Evolutionary conservation across 1,140 invertebrate species (phyloP).

Genomic region (Cherax quadricarinatus): DNA sequence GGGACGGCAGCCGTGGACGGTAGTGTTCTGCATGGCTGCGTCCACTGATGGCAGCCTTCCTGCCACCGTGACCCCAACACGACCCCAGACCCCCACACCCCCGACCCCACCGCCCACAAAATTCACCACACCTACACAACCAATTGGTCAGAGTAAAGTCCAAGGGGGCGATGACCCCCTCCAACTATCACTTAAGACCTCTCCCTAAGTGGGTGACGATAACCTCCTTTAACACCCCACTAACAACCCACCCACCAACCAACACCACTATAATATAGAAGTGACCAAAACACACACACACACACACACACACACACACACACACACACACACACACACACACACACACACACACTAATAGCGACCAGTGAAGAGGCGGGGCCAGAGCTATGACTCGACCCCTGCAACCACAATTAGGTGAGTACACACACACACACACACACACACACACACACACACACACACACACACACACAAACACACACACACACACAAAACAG

Average conservation of each 20-base stretch:
- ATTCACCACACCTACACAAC: not conserved
- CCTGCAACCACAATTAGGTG: too few species aligned
- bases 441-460: not conserved
- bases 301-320: not conserved
- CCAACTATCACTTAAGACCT: not conserved
- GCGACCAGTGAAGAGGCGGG: too few species aligned
- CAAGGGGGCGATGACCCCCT: not conserved
- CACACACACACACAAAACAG: not conserved
- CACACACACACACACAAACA: not conserved
- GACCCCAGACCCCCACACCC: conserved; percentile 12
- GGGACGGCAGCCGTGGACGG: conserved; percentile 15
- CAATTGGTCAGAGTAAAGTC: not conserved
- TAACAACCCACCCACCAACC: not conserved
- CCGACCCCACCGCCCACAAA: conserved; percentile 15
- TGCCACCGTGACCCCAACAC: conserved; percentile 27
- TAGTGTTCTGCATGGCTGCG: conserved; percentile 60
- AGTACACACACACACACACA: not conserved
- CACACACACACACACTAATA: too few species aligned
- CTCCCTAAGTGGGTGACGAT: not conserved
- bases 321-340: too few species aligned
- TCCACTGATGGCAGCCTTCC: conserved; percentile 63
- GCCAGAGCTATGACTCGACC: too few species aligned
- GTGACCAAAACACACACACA: not conserved
- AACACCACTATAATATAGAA: too few species aligned
- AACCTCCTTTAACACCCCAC: not conserved